Conservation (phyloP, 2,797 vertebrate species). For the Sciurus carolinensis region DNA sequence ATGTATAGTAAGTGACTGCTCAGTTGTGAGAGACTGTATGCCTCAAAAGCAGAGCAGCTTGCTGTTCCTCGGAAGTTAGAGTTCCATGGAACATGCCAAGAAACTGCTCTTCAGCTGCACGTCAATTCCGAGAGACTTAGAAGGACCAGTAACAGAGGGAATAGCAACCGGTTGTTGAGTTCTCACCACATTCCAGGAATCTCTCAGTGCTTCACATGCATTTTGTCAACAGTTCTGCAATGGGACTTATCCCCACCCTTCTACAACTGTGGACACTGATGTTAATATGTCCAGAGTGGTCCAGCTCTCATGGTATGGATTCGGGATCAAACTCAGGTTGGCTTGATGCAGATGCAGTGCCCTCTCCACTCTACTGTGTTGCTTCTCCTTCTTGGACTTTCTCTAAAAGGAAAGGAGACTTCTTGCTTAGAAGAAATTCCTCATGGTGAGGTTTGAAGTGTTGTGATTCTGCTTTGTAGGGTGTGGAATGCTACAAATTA, state of each 20-base stretch:
- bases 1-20: slow-evolving; percentile 73
- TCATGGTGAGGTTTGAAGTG: neutral
- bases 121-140: neutral
- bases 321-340: neutral
- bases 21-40: slow-evolving; percentile 46
- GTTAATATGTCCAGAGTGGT: neutral
- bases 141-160: neutral
- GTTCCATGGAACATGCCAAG: neutral
- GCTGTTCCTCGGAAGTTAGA: neutral
- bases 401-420: neutral
- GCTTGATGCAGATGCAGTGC: neutral
- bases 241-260: neutral
- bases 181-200: neutral
- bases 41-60: slow-evolving; percentile 40
- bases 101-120: neutral
- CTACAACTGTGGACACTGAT: neutral
- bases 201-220: neutral
- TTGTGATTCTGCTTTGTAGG: neutral
- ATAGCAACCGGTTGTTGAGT: neutral
- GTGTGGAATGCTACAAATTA: neutral
- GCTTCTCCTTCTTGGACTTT: neutral
- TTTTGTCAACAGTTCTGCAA: neutral
- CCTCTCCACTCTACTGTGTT: accelerated
- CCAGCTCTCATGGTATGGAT: accelerated
- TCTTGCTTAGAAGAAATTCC: neutral